These are phyloP conservation scores for Romanogobio albipinnatus DNA, from an alignment of 2,113 vertebrate species.

Conservation along the genomic window DNA sequence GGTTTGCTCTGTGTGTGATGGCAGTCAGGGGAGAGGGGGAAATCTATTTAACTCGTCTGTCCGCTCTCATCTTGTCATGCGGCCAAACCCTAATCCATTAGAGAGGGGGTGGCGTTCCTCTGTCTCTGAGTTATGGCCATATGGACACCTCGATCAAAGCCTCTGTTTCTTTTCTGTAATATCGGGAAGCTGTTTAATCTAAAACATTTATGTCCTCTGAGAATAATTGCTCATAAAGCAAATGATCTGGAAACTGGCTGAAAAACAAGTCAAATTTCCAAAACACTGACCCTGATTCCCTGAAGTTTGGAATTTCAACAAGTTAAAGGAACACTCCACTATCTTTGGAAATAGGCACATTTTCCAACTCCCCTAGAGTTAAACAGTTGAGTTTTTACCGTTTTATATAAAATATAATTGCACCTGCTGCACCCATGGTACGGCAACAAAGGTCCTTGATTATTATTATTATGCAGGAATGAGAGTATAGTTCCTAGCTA, in stretches of 20 bases:
- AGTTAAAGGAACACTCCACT: too few relatives aligned
- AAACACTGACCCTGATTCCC: slow-evolving; percentile 9
- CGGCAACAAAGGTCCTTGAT: too few relatives aligned
- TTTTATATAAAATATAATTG: too few relatives aligned
- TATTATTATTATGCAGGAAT: too few relatives aligned
- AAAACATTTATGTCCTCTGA: slow-evolving; percentile 20
- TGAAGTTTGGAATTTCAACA: neutral
- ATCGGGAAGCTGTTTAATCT: slow-evolving; percentile 33
- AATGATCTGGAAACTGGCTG: neutral
- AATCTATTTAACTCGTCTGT: slow-evolving; percentile 40
- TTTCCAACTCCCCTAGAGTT: too few relatives aligned
- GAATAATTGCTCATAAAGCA: slow-evolving; percentile 8
- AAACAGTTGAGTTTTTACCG: too few relatives aligned
- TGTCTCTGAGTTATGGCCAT: slow-evolving; percentile 52
- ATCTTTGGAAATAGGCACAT: too few relatives aligned
- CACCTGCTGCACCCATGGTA: too few relatives aligned
- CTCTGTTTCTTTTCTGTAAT: slow-evolving; percentile 30
- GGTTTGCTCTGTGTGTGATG: slow-evolving; percentile 4
- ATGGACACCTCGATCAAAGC: slow-evolving; percentile 40
- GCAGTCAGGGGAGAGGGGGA: slow-evolving; percentile 9
- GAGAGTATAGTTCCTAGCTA: too few relatives aligned
- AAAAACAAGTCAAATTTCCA: neutral
- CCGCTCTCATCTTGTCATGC: slow-evolving; percentile 58
- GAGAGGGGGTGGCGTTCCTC: slow-evolving; percentile 32
- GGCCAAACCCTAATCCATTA: slow-evolving; percentile 52